Base-by-base conservation (phyloP, 2,797 vertebrate genomes). In the Microtus californicus region DNA sequence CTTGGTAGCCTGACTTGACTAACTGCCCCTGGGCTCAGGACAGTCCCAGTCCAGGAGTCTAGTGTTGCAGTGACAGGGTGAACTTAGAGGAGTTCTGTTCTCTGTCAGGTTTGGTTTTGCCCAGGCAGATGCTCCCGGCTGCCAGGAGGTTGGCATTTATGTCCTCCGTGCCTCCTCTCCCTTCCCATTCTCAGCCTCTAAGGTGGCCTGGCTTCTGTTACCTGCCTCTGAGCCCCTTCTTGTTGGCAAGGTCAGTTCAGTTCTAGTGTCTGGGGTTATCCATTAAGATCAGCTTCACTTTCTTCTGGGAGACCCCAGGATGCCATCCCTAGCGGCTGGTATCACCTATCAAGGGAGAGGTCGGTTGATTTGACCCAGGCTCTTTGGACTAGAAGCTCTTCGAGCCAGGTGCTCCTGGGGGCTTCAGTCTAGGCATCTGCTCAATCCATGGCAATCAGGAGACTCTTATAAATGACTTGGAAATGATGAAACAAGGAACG, bases 71-170 rank as follows among this genome's bases (percentile, higher is more conserved):
- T 0, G 37, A 43, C 0, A 19, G 63, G 27, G 11, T 27, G 15
- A 10, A 1, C 5, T 54, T 29, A 48, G 59, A 69, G 43, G 43
- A 25, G 34, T 13, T 82, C 79, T 29, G 14, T 27, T 19, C 43
- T 78, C 82, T 17, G 12, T 25, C 21, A 31, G 77, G 54, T 51
- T 14, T 17, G 1, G 1, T 40, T 40, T 45, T 54, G 51, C 83
- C 6, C 2, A 23, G 34, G 54, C 9, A 6, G 21, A 15, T 56
- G 65, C 1, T 7, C 37, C 12, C 6, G 92, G 83, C 77, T 9
- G 0, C 21, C 15, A 43, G 51, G 79, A 13, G 1, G 67, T 0
- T 59, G n/a, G 14, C 19, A 5, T 4, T 0, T 17, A 37, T 0
- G 14, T 25, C 9, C 48, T 43, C 51, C 1, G 9, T 29, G 40